Base-by-base conservation (phyloP, 2,888 invertebrate species). In the Halictus quadricinctus region DNA sequence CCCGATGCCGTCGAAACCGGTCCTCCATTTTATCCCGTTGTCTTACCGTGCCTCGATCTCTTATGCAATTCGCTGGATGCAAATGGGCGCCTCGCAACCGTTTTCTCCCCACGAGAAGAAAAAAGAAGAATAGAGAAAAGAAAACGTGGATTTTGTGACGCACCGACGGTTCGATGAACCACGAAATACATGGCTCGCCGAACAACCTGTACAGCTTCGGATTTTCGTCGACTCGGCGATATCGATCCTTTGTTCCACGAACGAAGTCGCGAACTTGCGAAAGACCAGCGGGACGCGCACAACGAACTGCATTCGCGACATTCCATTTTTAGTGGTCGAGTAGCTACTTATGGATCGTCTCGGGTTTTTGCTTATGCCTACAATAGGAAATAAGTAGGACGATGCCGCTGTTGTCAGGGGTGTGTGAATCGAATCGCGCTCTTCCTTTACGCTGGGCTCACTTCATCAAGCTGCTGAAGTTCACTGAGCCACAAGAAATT, bases 141-240 rank as follows among this genome's bases (percentile, higher is more conserved):
- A 75, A 43, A 43, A 25, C 21, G 15, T 15, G 50, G 48, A 25
- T 75, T 29, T 12, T 13, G 29, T 29, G 6, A n/a, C 21, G 46
- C 29, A 70, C 76, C 25, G 72, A 74, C 78, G 69, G 90, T 89
- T 89, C 90, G 89, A 90, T 82, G 89, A 88, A 89, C 89, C 43
- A 73, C 73, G 72, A 80, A 81, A 64, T 12, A 21, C 50, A 21
- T 6, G 73, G 73, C 70, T 73, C 70, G 77, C 75, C 70, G 66
- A 72, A n/a, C 58, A 41, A 25, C 21, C 64, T 8, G 50, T 21
- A 25, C 66, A 66, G 36, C 8, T 29, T 29, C 7, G 72, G n/a
- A 79, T 83, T 85, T 84, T 72, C 82, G 90, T 76, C 82, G 83
- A 88, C 54, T 84, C 85, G 70, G 54, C 88, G 80, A 48, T 83